These are phyloP conservation scores for Anadara kagoshimensis DNA, from an alignment of 1,140 invertebrate species.

Conservation along the genomic window DNA sequence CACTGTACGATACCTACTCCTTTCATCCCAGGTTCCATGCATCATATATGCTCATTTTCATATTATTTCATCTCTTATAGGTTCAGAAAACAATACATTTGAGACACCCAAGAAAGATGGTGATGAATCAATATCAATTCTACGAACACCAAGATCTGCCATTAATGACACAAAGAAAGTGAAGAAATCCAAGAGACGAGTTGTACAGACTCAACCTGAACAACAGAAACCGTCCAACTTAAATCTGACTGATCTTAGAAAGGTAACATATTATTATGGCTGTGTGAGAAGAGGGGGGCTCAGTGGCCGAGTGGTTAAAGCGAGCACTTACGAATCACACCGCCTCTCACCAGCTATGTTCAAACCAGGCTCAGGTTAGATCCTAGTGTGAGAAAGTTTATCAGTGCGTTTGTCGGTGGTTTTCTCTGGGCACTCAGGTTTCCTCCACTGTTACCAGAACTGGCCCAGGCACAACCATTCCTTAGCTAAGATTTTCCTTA, in stretches of 20 bases:
- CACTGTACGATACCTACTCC: not conserved
- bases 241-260: slow-evolving; percentile 59
- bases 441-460: too few relatives aligned
- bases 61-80: not conserved
- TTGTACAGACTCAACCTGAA: slow-evolving; percentile 34
- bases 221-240: slow-evolving; percentile 45
- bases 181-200: slow-evolving; percentile 56
- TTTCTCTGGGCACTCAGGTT: too few relatives aligned
- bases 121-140: slow-evolving; percentile 46
- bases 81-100: slow-evolving; percentile 26
- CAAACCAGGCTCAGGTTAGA: too few relatives aligned
- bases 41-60: not conserved
- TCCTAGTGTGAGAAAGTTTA: too few relatives aligned
- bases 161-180: slow-evolving; percentile 69
- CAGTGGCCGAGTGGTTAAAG: too few relatives aligned
- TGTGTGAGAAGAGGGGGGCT: too few relatives aligned
- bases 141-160: slow-evolving; percentile 55
- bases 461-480: too few relatives aligned
- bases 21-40: not conserved
- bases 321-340: too few relatives aligned
- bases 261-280: slow-evolving; percentile 37
- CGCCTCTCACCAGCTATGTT: too few relatives aligned
- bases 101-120: slow-evolving; percentile 50
- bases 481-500: too few relatives aligned
- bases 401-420: too few relatives aligned